These are phyloP conservation scores for Ips nitidus DNA, from an alignment of 1,140 invertebrate genomes.

Conservation along the genomic window DNA sequence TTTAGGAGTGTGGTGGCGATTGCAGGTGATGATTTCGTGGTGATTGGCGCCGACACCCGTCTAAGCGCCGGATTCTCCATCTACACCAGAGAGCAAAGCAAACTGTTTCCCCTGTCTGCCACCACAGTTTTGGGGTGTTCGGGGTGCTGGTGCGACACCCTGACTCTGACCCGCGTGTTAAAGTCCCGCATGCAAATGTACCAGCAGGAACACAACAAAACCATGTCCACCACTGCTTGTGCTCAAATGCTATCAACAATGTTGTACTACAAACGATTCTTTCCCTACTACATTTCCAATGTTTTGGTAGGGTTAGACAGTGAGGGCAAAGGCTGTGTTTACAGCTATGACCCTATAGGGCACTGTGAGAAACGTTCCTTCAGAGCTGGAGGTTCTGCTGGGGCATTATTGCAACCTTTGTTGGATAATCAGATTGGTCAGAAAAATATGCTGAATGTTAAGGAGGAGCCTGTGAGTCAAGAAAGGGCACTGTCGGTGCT, in stretches of 20 bases:
- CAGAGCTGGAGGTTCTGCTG: slow-evolving; percentile 82
- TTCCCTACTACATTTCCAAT: slow-evolving; percentile 97
- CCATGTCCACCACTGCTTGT: slow-evolving; percentile 88
- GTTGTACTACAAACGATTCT: slow-evolving; percentile 96
- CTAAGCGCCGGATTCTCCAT: slow-evolving; percentile 91
- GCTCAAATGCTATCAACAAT: slow-evolving; percentile 95
- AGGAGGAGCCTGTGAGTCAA: slow-evolving; percentile 64
- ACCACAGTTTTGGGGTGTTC: slow-evolving; percentile 84
- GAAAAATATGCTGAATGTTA: slow-evolving; percentile 77
- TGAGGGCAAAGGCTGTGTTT: slow-evolving; percentile 91
- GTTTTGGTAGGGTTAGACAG: slow-evolving; percentile 87
- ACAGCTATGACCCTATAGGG: slow-evolving; percentile 96
- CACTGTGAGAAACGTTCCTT: slow-evolving; percentile 82
- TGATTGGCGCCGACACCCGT: slow-evolving; percentile 87
- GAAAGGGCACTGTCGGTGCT: slow-evolving; percentile 83
- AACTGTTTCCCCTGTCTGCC: slow-evolving; percentile 77
- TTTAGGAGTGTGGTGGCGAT: slow-evolving; percentile 85
- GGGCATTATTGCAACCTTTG: slow-evolving; percentile 78
- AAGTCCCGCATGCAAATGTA: slow-evolving; percentile 93
- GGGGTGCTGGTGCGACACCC: slow-evolving; percentile 98
- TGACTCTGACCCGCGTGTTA: slow-evolving; percentile 86
- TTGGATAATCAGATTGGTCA: slow-evolving; percentile 89
- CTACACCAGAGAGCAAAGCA: slow-evolving; percentile 83
- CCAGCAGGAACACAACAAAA: slow-evolving; percentile 90
- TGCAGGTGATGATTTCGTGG: slow-evolving; percentile 68